Evolutionary conservation across 2,797 vertebrate genomes (phyloP).

Genomic region (Caiman crocodilus): DNA sequence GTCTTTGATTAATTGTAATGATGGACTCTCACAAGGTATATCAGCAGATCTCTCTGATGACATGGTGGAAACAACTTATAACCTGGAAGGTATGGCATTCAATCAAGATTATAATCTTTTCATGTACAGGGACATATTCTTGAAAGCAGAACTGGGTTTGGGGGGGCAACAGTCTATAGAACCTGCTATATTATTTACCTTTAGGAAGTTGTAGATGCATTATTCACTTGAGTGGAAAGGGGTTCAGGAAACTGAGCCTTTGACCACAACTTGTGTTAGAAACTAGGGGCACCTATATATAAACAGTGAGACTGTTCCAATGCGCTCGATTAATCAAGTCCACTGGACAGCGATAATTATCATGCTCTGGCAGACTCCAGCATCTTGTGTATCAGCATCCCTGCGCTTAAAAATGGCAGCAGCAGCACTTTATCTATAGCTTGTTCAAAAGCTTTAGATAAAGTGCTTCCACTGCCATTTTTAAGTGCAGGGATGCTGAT

Average conservation of each 20-base stretch:
- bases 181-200: background rate
- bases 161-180: background rate
- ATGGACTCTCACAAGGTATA: slow-evolving; percentile 84
- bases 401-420: no score
- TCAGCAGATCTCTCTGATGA: slow-evolving; percentile 83
- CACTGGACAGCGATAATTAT: no score
- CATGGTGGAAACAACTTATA: slow-evolving; percentile 81
- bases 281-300: background rate
- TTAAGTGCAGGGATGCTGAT: no score
- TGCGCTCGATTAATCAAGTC: no score
- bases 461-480: no score
- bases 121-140: slow-evolving; percentile 36
- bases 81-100: slow-evolving; percentile 82
- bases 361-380: no score
- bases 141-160: background rate
- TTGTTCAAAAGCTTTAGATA: no score
- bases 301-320: no score
- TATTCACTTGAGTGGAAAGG: background rate
- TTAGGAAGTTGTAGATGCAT: background rate
- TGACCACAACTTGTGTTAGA: slow-evolving; percentile 10
- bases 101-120: slow-evolving; percentile 52
- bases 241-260: background rate
- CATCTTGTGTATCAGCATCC: no score
- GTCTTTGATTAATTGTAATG: slow-evolving; percentile 86
- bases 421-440: no score